Percentiles rank a stretch among this genome's conserved stretches.
These are phyloP conservation scores for Pseudochaenichthys georgianus DNA, from an alignment of 2,797 vertebrate genomes.

Conservation along the genomic window DNA sequence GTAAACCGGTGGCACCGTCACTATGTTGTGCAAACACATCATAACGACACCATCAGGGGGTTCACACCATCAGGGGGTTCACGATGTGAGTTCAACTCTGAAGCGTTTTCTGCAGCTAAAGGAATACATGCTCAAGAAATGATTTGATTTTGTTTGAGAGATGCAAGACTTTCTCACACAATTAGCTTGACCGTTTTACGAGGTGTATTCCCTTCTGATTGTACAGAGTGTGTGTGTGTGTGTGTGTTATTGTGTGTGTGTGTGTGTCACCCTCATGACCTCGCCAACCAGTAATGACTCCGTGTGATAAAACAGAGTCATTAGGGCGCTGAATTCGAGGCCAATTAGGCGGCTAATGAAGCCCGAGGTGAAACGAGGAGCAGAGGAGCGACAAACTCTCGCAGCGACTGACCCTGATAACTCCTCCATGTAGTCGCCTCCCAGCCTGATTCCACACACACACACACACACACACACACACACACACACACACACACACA, in stretches of 20 bases:
- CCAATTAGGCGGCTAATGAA: slow-evolving; percentile 64
- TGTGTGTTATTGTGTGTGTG: background rate
- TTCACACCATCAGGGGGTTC: too few relatives aligned
- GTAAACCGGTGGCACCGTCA: too few relatives aligned
- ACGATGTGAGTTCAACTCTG: too few relatives aligned
- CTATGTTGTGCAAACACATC: too few relatives aligned
- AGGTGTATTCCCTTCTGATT: too few relatives aligned
- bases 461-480: too few relatives aligned
- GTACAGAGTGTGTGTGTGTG: slow-evolving; percentile 18
- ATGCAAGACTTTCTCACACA: background rate
- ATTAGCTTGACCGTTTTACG: too few relatives aligned
- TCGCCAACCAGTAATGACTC: slow-evolving; percentile 42
- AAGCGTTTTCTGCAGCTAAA: too few relatives aligned
- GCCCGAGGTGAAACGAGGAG: slow-evolving; percentile 43
- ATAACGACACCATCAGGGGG: too few relatives aligned
- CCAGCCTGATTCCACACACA: background rate
- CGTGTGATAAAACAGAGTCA: slow-evolving; percentile 41
- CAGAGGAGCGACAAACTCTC: slow-evolving; percentile 34
- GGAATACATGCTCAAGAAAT: too few relatives aligned
- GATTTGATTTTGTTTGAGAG: too few relatives aligned
- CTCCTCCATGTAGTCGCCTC: background rate
- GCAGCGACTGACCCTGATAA: slow-evolving; percentile 53
- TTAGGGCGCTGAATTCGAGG: slow-evolving; percentile 47
- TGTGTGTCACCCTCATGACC: slow-evolving; percentile 17
- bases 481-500: slow-evolving; percentile 16